Conservation (phyloP, 64 coral and sea anemone genomes). For the Porites lutea region DNA sequence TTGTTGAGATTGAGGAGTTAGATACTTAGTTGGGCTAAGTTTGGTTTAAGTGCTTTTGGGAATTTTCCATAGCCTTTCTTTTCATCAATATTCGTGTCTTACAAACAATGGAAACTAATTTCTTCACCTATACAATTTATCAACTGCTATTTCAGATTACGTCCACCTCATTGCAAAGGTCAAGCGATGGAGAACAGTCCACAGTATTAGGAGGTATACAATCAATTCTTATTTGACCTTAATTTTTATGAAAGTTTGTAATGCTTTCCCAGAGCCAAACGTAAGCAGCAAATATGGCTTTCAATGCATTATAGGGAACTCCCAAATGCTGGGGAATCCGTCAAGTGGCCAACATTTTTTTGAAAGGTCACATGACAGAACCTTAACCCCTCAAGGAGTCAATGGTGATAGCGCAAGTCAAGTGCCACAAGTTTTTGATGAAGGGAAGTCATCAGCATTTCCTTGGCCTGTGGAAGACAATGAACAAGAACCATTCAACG, state of each 20-base stretch:
- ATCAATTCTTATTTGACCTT: too few relatives aligned
- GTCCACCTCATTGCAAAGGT: background rate
- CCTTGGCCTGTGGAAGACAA: slow-evolving; percentile 17
- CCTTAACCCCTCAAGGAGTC: slow-evolving; percentile 1
- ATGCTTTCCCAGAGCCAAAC: too few relatives aligned
- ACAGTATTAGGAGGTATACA: background rate
- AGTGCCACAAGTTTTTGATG: background rate
- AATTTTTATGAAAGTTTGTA: too few relatives aligned
- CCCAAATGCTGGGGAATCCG: background rate
- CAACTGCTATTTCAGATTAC: background rate
- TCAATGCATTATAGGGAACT: background rate
- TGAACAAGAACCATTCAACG: background rate
- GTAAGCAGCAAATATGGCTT: background rate
- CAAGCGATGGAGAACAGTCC: slow-evolving; percentile 1
- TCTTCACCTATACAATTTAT: too few relatives aligned
- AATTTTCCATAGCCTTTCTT: too few relatives aligned
- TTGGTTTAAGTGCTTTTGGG: too few relatives aligned
- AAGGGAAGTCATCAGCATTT: background rate
- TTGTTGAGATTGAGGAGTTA: too few relatives aligned
- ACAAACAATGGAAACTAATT: too few relatives aligned
- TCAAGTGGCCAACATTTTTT: background rate
- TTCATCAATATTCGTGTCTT: too few relatives aligned
- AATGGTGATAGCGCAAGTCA: background rate
- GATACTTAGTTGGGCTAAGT: too few relatives aligned
- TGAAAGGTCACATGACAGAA: background rate